Evolutionary conservation across 2,888 invertebrate species (phyloP).

Genomic region (Platycnemis pennipes): DNA sequence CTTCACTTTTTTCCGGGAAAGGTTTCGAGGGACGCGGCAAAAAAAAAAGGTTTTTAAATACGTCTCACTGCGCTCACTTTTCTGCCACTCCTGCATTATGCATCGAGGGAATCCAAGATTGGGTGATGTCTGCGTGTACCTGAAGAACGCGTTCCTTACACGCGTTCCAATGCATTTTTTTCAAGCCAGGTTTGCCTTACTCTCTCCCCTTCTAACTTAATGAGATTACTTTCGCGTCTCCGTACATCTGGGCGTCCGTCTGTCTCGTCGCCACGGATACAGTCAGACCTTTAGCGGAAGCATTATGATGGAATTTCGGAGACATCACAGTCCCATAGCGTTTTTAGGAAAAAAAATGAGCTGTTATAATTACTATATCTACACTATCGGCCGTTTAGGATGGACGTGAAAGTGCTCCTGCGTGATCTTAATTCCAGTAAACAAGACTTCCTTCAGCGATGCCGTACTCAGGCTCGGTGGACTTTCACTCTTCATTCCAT

Average conservation of each 20-base stretch:
- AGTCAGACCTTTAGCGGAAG: neutral
- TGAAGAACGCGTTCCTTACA: neutral
- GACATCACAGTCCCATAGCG: neutral
- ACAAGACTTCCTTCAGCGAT: too few species aligned
- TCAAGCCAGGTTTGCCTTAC: neutral
- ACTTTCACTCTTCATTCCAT: too few species aligned
- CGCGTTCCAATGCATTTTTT: neutral
- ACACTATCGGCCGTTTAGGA: too few species aligned
- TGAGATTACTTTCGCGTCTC: neutral
- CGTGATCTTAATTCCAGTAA: too few species aligned
- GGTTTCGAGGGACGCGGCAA: neutral
- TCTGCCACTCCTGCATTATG: neutral
- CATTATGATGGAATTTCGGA: neutral
- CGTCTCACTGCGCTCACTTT: neutral
- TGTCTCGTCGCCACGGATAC: neutral
- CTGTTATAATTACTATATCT: too few species aligned
- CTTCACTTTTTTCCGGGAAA: neutral
- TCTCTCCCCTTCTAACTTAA: neutral
- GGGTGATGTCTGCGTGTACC: neutral
- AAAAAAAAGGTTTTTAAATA: neutral
- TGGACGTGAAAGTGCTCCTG: too few species aligned
- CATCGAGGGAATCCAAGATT: neutral
- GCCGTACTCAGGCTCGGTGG: too few species aligned
- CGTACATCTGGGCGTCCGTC: neutral
- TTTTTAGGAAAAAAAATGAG: too few species aligned